Evolutionary conservation across 2,797 vertebrate genomes (phyloP).

Genomic region (Champsocephalus esox): DNA sequence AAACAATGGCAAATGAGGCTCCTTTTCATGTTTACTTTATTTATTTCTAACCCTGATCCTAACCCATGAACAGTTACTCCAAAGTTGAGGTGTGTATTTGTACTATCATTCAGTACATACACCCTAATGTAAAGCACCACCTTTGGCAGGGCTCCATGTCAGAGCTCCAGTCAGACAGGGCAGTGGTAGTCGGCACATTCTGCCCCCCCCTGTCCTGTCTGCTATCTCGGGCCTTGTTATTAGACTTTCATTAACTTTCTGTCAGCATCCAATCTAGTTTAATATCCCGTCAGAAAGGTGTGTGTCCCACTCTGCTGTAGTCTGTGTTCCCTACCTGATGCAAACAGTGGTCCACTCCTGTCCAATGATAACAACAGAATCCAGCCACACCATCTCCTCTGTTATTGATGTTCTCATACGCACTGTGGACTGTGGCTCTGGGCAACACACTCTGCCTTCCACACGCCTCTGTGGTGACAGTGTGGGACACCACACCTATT

Average conservation of each 20-base stretch:
- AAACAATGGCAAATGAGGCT: background rate
- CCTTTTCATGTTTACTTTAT: background rate
- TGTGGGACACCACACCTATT: slow-evolving; percentile 63
- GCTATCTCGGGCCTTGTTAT: slow-evolving; percentile 9
- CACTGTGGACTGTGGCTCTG: slow-evolving; percentile 43
- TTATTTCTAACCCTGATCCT: too few relatives aligned
- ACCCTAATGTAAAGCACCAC: slow-evolving; percentile 43
- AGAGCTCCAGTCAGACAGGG: slow-evolving; percentile 53
- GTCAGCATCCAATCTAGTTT: background rate
- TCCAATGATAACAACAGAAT: slow-evolving; percentile 39
- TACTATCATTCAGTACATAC: background rate
- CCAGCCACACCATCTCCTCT: slow-evolving; percentile 58
- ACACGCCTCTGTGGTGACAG: slow-evolving; percentile 46
- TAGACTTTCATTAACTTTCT: slow-evolving; percentile 1
- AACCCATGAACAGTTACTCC: background rate
- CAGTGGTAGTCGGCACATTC: slow-evolving; percentile 71
- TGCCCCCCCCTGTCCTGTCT: slow-evolving; percentile 8
- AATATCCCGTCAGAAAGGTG: background rate
- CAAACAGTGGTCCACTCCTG: slow-evolving; percentile 38
- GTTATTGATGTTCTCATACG: slow-evolving; percentile 41
- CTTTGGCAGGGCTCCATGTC: slow-evolving; percentile 50
- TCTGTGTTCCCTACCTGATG: slow-evolving; percentile 56
- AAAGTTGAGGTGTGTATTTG: background rate
- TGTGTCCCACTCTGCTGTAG: slow-evolving; percentile 13
- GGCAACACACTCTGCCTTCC: slow-evolving; percentile 44